Evolutionary conservation across 2,797 vertebrate species (phyloP).

Genomic region (Helarctos malayanus): DNA sequence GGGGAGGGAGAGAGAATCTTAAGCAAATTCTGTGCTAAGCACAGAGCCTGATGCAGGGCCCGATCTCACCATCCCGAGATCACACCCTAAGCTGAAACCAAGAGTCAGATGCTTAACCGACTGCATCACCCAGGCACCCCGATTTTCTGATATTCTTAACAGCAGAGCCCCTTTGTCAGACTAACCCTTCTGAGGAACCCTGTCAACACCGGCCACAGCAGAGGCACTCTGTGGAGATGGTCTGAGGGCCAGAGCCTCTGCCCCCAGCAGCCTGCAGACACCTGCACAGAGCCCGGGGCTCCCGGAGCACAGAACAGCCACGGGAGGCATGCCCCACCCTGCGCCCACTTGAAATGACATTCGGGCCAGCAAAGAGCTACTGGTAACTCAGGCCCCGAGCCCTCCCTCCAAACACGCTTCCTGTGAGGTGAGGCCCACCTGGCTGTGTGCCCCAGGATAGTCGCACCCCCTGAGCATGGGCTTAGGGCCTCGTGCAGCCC

Average conservation of each 20-base stretch:
- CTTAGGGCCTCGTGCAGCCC: background rate
- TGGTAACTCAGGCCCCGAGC: accelerated
- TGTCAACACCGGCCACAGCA: accelerated
- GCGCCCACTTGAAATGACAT: background rate
- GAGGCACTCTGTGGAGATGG: accelerated
- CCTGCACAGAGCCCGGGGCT: accelerated
- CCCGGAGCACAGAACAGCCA: accelerated
- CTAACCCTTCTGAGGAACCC: background rate
- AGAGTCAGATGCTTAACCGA: background rate
- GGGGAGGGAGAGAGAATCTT: background rate
- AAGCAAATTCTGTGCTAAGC: background rate
- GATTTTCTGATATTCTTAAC: too few relatives aligned
- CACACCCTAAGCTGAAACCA: background rate
- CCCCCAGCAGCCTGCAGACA: too few relatives aligned
- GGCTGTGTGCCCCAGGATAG: accelerated
- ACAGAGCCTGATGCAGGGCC: background rate
- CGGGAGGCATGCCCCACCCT: too few relatives aligned
- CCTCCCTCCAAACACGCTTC: accelerated
- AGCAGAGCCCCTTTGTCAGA: background rate
- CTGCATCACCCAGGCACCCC: background rate
- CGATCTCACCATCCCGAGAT: background rate
- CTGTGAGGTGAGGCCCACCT: accelerated
- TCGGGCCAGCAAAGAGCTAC: background rate
- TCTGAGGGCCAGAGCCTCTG: background rate
- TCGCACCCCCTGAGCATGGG: accelerated